Evolutionary conservation across 2,888 invertebrate species (phyloP).

Genomic region (Lepetodrilus schrolli): DNA sequence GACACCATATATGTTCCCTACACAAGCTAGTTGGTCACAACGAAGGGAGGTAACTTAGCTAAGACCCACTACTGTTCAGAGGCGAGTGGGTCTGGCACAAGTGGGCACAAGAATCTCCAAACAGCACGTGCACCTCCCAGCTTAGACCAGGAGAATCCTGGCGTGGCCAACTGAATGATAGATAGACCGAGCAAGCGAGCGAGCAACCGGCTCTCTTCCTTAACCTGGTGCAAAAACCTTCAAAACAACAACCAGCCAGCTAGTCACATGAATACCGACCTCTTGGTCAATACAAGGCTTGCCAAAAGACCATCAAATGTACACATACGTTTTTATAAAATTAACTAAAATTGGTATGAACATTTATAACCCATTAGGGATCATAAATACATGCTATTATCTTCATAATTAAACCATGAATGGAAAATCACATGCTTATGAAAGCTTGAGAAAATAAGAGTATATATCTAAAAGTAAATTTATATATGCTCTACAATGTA

Average conservation of each 20-base stretch:
- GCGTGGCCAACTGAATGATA: background rate
- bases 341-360: no score
- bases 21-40: background rate
- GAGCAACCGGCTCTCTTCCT: background rate
- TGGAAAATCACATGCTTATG: no score
- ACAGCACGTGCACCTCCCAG: background rate
- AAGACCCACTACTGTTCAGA: constrained; percentile 40
- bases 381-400: no score
- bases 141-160: background rate
- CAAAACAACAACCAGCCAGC: constrained; percentile 47
- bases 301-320: no score
- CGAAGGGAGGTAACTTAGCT: constrained; percentile 40
- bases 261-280: constrained; percentile 31
- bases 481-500: no score
- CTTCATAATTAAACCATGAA: no score
- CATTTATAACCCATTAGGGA: no score
- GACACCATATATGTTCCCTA: background rate
- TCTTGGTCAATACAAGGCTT: background rate
- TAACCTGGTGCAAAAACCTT: constrained; percentile 38
- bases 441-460: no score
- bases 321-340: no score
- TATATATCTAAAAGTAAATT: no score
- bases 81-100: constrained; percentile 32
- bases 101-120: constrained; percentile 22
- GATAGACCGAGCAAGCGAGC: background rate